Base-by-base conservation (phyloP, 2,797 vertebrate genomes). In the Thamnophis elegans region DNA sequence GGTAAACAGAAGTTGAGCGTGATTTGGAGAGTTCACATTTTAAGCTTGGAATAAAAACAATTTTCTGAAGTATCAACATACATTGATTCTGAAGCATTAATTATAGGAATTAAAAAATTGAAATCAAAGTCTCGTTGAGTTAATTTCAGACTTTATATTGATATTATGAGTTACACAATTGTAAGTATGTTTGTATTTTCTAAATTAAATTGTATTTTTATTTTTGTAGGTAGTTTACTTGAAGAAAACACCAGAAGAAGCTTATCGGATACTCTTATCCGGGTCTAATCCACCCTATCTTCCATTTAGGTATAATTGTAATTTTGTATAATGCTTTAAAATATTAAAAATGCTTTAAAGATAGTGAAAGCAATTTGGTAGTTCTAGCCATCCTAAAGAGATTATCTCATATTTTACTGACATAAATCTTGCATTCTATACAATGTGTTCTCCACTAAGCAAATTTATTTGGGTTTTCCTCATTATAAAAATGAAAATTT, bases 211-310 rank as follows among this genome's bases (percentile, higher is more conserved):
- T 88, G 85, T 53, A 82, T 60, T 88, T 73, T 65, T 94, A 53
- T 92, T 16, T 8, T 86, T 94, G 65, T 96, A 99, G 99, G 98
- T 99, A 89, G 98, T 99, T 96, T 99, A 99, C 96, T 97, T 99
- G 97, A 99, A 99, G 98, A 99, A 99, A 96, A 98, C 98, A 12
- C 99, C 99, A 92, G 99, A 99, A 96, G 99, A 99, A 96, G 98
- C 98, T 42, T 99, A 99, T 96, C 98, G 98, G 97, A 97, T 97
- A 0, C 98, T 99, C 94, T 96, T 98, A 26, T 99, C 99, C 10
- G 99, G 99, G 28, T 98, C 99, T 93, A 99, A 98, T 58, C 97
- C 99, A 87, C 98, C 98, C 7, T 99, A 99, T 96, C 98, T 99
- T 95, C 98, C 99, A 13, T 99, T 99, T 98, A 99, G 99, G 99